Conservation (phyloP, 2,113 vertebrate genomes). For the Rhabdomys dilectus region DNA sequence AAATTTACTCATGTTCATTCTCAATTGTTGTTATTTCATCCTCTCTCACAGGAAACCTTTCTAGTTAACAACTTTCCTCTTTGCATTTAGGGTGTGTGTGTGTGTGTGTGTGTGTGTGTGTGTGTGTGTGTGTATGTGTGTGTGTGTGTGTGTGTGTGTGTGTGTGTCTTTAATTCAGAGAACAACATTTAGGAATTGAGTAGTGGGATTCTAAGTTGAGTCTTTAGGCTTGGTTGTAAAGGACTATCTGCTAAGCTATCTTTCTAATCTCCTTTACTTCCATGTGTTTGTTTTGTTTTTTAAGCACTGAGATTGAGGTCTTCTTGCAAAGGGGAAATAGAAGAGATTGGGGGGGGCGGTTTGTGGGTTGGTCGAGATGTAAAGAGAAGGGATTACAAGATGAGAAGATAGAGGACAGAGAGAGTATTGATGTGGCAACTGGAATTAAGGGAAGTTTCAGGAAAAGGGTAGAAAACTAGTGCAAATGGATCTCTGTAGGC, state of each 20-base stretch:
- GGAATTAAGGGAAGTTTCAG: no score
- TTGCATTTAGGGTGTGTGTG: background rate
- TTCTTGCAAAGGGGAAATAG: no score
- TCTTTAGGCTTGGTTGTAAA: background rate
- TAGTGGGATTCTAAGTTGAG: background rate
- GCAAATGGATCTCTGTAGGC: no score
- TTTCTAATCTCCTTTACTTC: background rate
- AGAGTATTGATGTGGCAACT: no score
- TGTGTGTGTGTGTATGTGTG: no score
- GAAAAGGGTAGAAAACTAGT: no score
- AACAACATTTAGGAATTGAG: background rate
- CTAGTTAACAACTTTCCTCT: background rate
- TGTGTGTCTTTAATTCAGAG: background rate
- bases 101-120: no score
- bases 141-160: no score
- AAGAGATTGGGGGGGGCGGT: no score
- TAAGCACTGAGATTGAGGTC: background rate
- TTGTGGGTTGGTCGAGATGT: no score
- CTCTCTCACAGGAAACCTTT: background rate
- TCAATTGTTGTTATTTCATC: background rate
- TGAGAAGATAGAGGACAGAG: no score
- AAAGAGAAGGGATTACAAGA: no score
- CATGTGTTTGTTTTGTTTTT: background rate
- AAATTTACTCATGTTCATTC: background rate
- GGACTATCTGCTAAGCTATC: background rate